These are phyloP conservation scores for Rosalia funebris DNA, from an alignment of 2,888 invertebrate species.

Conservation along the genomic window DNA sequence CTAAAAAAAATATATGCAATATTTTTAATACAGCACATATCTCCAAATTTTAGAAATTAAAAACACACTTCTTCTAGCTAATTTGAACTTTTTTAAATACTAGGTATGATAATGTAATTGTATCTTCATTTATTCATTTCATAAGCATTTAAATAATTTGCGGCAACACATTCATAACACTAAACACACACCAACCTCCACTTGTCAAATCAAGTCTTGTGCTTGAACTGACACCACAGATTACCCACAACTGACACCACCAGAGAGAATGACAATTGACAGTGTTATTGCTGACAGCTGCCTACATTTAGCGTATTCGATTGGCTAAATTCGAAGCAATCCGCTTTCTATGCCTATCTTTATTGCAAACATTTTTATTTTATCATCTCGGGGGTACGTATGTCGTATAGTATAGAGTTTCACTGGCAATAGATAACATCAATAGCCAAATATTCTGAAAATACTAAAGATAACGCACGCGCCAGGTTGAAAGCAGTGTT, in stretches of 20 bases:
- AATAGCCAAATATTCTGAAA: too few relatives aligned
- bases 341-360: too few relatives aligned
- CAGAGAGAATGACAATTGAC: neutral
- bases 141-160: neutral
- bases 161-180: neutral
- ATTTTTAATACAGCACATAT: neutral
- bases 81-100: neutral
- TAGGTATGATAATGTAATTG: neutral
- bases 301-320: too few relatives aligned
- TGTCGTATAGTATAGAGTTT: too few relatives aligned
- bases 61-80: neutral
- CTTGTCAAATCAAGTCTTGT: neutral
- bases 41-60: neutral
- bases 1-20: slow-evolving; percentile 18
- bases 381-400: too few relatives aligned
- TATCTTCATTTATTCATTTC: neutral
- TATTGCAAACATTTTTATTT: too few relatives aligned
- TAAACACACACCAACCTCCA: neutral
- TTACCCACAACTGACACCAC: neutral
- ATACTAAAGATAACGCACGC: too few relatives aligned
- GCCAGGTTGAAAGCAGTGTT: too few relatives aligned
- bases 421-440: too few relatives aligned
- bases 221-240: neutral
- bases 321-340: too few relatives aligned
- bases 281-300: neutral